Evolutionary conservation across 2,797 vertebrate species (phyloP), one percentile per base, ranked within the genome.

Genomic region (Crypturellus tataupa): DNA sequence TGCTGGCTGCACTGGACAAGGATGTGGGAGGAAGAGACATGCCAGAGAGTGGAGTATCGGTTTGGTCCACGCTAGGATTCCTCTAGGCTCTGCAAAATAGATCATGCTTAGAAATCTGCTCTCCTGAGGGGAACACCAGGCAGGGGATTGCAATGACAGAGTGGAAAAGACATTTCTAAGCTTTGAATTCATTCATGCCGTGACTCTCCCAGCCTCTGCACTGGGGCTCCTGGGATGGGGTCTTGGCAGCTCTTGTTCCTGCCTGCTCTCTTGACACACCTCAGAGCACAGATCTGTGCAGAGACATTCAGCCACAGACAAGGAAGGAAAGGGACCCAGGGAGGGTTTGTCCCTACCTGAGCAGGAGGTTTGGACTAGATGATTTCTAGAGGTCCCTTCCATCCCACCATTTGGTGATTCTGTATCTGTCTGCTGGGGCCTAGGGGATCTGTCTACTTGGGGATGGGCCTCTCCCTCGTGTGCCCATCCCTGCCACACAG

Each of bases 401-500:
- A 18, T 18, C 8, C 42, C 17, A 44, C 42, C 42, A 44, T 44
- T 44, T 17, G 16, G 42, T 44, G 42, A 44, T 44, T 44, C 16
- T 44, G 42, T 44, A 17, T 51, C 47, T 49, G 12, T 21, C 49
- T 51, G 49, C 24, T 51, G 49, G 24, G 24, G 24, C 24, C 49
- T 51, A 37, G 44, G 29, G 53, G 53, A 73, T 33, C 27, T 14
- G 8, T 65, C 53, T 70, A 13, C 44, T 19, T 31, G 37, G 25
- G 23, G 33, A 1, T 5, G 63, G 13, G 6, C n/a, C n/a, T 5
- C 25, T 81, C 75, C 75, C n/a, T 82, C 25, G 23, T 0, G 0
- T 0, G 10, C n/a, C 42, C 6, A 0, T 58, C 18, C 13, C 17
- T 65, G 72, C 62, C 55, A 3, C 13, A 13, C 39, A 84, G 49